phyloP scores from a whole-genome alignment of 2,113 vertebrate genomes.

The Cyphomyrus plagiostoma region DNA sequence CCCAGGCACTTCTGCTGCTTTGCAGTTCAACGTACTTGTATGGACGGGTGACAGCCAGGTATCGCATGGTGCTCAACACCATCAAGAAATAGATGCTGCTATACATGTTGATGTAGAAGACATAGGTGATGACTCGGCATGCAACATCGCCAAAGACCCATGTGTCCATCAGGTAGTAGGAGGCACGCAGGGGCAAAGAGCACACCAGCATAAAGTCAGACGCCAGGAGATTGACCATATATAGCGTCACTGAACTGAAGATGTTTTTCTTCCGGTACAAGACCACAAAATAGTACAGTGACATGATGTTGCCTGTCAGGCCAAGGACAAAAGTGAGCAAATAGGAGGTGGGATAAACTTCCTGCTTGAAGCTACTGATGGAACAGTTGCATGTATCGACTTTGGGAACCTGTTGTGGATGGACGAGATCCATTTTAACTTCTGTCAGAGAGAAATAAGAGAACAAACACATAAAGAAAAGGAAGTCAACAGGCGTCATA shows the following conservation, averaged over 20 bases:
- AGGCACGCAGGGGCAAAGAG: conserved; percentile 59
- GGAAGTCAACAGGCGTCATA: background rate
- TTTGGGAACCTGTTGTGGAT: background rate
- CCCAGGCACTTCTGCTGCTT: conserved; percentile 40
- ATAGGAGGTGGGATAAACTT: conserved; percentile 49
- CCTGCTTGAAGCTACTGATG: conserved; percentile 43
- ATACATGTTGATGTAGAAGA: conserved; percentile 69
- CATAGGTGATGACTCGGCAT: conserved; percentile 63
- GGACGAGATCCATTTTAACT: background rate
- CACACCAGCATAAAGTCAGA: conserved; percentile 63
- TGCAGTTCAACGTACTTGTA: conserved; percentile 42
- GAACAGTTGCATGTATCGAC: conserved; percentile 28
- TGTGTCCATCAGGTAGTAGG: conserved; percentile 52
- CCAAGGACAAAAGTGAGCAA: conserved; percentile 51
- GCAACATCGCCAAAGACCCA: conserved; percentile 60
- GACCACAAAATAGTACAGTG: background rate
- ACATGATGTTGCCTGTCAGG: conserved; percentile 33
- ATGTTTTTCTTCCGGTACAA: conserved; percentile 30
- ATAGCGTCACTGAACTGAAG: conserved; percentile 49
- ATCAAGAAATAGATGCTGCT: conserved; percentile 70
- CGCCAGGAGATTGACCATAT: conserved; percentile 67
- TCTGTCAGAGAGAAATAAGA: background rate
- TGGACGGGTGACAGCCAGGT: conserved; percentile 53
- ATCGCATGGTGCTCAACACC: conserved; percentile 59
- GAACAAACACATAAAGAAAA: background rate